A percentile compares a stretch with the other conserved stretches of the same genome.
phyloP scores from a whole-genome alignment of 1,140 invertebrate species.

The Pseudomyrmex pallidus region DNA sequence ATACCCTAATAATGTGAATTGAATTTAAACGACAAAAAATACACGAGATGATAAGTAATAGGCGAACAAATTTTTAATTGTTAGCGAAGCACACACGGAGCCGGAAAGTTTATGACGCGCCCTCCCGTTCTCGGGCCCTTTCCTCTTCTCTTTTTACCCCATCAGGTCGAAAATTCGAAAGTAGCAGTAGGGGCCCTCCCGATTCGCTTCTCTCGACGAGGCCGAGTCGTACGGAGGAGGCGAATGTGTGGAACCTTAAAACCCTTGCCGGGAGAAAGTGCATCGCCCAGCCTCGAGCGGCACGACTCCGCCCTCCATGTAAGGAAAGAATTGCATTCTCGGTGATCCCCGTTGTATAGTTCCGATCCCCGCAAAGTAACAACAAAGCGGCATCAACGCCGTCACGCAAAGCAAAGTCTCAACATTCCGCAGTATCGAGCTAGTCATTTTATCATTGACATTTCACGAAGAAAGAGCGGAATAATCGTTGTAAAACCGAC shows the following conservation, averaged over 20 bases:
- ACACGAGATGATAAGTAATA: constrained; percentile 82
- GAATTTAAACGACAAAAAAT: constrained; percentile 82
- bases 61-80: constrained; percentile 83
- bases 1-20: constrained; percentile 85
- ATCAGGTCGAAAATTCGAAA: constrained; percentile 22
- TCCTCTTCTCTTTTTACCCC: too few relatives aligned
- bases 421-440: constrained; percentile 42
- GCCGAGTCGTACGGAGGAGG: neutral
- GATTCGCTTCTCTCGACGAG: neutral
- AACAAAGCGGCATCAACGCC: neutral
- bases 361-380: too few relatives aligned
- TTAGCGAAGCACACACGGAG: constrained; percentile 77
- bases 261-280: constrained; percentile 57
- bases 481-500: neutral
- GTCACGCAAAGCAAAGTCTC: constrained; percentile 4
- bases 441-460: constrained; percentile 20
- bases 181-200: neutral
- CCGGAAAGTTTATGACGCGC: constrained; percentile 28
- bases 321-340: constrained; percentile 34
- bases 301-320: constrained; percentile 40
- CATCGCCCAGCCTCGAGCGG: constrained; percentile 54
- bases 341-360: constrained; percentile 16
- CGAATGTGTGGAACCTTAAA: constrained; percentile 8
- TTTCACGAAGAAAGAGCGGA: constrained; percentile 9
- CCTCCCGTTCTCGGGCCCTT: constrained; percentile 23